Percentiles rank a stretch among this genome's conserved stretches.
phyloP scores from a whole-genome alignment of 2,113 vertebrate genomes.

The Peromyscus polionotus region DNA sequence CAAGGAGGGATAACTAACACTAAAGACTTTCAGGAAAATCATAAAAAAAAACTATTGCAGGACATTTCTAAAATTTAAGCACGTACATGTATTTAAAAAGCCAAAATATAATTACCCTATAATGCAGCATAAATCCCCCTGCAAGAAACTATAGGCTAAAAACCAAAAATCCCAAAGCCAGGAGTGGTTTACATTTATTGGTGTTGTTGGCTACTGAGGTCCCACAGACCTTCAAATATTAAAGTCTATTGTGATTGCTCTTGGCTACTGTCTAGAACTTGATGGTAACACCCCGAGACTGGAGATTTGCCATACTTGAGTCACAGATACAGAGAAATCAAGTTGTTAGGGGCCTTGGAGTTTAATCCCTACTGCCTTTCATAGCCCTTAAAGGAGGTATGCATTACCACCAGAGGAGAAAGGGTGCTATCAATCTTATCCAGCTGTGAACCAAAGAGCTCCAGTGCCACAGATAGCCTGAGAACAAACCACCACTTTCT shows the following conservation, averaged over 20 bases:
- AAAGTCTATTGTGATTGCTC: background rate
- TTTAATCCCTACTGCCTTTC: background rate
- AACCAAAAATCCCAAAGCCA: background rate
- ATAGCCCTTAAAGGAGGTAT: too few species aligned
- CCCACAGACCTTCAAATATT: background rate
- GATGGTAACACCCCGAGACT: too few species aligned
- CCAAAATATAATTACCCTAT: background rate
- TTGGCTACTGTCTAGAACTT: background rate
- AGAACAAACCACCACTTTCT: background rate
- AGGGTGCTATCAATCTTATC: background rate
- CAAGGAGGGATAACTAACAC: background rate
- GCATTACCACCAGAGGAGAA: background rate
- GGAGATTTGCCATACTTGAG: background rate
- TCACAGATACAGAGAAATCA: background rate
- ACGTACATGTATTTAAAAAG: background rate
- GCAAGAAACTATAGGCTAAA: background rate
- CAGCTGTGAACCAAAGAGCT: background rate
- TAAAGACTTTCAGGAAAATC: background rate
- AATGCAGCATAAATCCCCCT: background rate
- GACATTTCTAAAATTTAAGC: background rate
- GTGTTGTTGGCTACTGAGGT: background rate
- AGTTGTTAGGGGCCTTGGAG: background rate
- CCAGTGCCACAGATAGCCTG: background rate
- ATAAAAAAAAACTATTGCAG: background rate
- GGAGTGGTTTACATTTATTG: background rate